phyloP scores from a whole-genome alignment of 37 sponge, comb jelly and placozoan species.

The Aphrocallistes beatrix region DNA sequence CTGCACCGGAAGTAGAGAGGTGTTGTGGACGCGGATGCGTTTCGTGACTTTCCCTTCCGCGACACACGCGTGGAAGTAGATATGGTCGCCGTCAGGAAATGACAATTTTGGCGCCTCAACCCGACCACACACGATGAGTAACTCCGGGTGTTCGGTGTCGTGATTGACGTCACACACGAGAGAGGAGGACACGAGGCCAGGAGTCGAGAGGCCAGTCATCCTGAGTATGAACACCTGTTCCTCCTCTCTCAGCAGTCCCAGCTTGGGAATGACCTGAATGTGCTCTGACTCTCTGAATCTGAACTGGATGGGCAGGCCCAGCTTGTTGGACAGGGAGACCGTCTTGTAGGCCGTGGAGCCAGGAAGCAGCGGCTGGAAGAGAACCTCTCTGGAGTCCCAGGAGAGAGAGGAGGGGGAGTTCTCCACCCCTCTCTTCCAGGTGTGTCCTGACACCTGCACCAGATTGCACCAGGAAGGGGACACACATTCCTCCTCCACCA shows the following conservation, averaged over 20 bases:
- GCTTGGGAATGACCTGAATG: neutral
- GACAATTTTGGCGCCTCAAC: neutral
- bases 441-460: constrained; percentile 55
- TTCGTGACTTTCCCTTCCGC: neutral
- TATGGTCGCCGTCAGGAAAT: neutral
- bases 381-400: neutral
- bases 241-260: constrained; percentile 4
- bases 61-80: neutral
- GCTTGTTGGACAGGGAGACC: neutral
- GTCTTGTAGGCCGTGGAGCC: neutral
- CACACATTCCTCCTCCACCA: constrained; percentile 29
- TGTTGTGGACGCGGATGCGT: neutral
- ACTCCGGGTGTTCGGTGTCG: neutral
- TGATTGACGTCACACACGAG: neutral
- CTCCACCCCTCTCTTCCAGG: constrained; percentile 45
- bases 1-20: neutral
- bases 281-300: neutral
- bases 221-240: neutral
- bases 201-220: neutral
- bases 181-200: neutral
- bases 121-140: neutral
- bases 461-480: constrained; percentile 69
- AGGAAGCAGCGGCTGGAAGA: neutral
- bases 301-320: neutral
- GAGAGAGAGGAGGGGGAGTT: constrained; percentile 35